Percentiles rank a stretch among this genome's conserved stretches.
phyloP scores from a whole-genome alignment of 1,140 invertebrate species.

The Ips typographus region DNA sequence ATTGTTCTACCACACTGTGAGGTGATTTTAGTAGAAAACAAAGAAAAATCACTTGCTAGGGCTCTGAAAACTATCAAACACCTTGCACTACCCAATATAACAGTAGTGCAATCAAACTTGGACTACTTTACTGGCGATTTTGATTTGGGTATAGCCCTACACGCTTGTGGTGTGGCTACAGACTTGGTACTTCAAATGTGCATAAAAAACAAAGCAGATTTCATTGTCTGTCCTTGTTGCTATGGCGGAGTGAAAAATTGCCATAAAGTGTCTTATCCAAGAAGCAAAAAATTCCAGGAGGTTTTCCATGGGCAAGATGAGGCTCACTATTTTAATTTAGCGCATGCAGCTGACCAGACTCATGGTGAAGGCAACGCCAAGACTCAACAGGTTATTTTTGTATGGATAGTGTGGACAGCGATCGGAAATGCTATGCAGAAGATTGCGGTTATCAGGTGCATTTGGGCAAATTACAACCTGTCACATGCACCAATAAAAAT shows the following conservation, averaged over 20 bases:
- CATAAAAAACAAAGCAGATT: slow-evolving; percentile 70
- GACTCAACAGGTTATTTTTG: slow-evolving; percentile 74
- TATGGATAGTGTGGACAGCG: slow-evolving; percentile 87
- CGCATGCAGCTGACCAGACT: slow-evolving; percentile 89
- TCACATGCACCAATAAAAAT: slow-evolving; percentile 89
- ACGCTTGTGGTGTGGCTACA: slow-evolving; percentile 93
- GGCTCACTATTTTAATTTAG: slow-evolving; percentile 69
- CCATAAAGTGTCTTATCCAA: slow-evolving; percentile 72
- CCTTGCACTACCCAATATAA: slow-evolving; percentile 74
- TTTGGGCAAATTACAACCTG: slow-evolving; percentile 74
- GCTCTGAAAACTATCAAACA: slow-evolving; percentile 71
- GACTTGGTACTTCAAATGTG: slow-evolving; percentile 90
- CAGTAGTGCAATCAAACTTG: slow-evolving; percentile 83
- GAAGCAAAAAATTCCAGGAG: slow-evolving; percentile 61
- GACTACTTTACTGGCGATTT: slow-evolving; percentile 79
- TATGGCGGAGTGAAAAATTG: slow-evolving; percentile 83
- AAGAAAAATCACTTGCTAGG: slow-evolving; percentile 79
- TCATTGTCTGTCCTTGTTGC: slow-evolving; percentile 93
- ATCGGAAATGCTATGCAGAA: slow-evolving; percentile 73
- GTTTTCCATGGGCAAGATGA: slow-evolving; percentile 27
- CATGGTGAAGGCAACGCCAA: slow-evolving; percentile 70
- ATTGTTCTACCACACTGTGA: slow-evolving; percentile 73
- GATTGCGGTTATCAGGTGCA: slow-evolving; percentile 74
- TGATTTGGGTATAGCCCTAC: slow-evolving; percentile 84
- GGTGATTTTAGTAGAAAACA: slow-evolving; percentile 88